Evolutionary conservation across 1,140 invertebrate species (phyloP).

Genomic region (Kradibia gibbosae): DNA sequence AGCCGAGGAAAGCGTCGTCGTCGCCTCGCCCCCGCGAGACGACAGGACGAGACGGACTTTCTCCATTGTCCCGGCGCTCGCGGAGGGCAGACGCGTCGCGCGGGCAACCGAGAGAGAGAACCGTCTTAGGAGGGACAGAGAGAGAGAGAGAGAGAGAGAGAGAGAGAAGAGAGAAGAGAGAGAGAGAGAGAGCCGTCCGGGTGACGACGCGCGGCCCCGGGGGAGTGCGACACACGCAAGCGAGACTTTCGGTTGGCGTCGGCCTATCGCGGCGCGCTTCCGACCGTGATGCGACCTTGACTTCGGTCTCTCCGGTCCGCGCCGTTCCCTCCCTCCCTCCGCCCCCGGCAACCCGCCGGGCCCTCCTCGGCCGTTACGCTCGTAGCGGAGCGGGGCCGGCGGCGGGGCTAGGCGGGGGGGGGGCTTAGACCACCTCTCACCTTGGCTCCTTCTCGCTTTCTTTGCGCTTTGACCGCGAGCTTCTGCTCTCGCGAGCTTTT

Average conservation of each 20-base stretch:
- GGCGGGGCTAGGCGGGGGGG: too few relatives aligned
- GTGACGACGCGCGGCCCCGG: too few relatives aligned
- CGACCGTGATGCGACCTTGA: constrained; percentile 16
- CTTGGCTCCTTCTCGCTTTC: constrained; percentile 4
- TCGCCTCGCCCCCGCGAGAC: too few relatives aligned
- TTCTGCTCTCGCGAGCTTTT: not conserved
- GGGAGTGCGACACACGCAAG: not conserved
- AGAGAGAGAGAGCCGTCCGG: too few relatives aligned
- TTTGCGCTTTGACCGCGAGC: not conserved
- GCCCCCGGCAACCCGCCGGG: not conserved
- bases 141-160: constrained; percentile 2
- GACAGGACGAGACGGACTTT: not conserved
- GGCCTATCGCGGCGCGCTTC: not conserved
- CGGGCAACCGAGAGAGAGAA: too few relatives aligned
- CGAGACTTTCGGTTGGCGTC: not conserved
- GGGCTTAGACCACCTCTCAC: not conserved
- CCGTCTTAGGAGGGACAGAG: not conserved
- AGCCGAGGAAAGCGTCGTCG: too few relatives aligned
- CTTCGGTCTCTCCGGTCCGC: not conserved
- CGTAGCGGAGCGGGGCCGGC: too few relatives aligned
- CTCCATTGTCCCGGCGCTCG: not conserved
- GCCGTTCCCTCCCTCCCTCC: not conserved
- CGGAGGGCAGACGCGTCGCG: not conserved
- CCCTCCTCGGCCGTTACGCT: not conserved
- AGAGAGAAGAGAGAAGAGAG: not conserved